phyloP scores from a whole-genome alignment of 2,797 vertebrate species.

The Rhadinocentrus ornatus region DNA sequence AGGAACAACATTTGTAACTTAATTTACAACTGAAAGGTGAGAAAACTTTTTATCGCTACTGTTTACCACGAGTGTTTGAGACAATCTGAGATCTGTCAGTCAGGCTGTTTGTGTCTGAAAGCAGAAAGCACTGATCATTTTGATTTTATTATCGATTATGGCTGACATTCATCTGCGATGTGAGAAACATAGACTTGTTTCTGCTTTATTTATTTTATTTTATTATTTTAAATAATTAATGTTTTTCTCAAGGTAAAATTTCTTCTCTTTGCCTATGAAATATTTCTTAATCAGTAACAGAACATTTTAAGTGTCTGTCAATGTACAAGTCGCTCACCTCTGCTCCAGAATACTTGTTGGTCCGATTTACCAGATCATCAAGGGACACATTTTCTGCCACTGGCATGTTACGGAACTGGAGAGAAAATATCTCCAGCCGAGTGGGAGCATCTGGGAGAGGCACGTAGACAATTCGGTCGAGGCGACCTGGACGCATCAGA shows the following conservation, averaged over 20 bases:
- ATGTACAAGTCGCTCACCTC: constrained; percentile 85
- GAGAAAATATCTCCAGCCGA: constrained; percentile 88
- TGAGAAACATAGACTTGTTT: neutral
- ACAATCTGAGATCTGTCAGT: too few relatives aligned
- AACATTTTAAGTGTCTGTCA: neutral
- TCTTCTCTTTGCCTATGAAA: neutral
- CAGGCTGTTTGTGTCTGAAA: too few relatives aligned
- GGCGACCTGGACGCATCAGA: constrained; percentile 93
- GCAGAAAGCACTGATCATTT: too few relatives aligned
- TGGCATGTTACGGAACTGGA: constrained; percentile 90
- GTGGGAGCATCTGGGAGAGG: constrained; percentile 92
- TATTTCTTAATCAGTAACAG: neutral
- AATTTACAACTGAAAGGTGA: too few relatives aligned
- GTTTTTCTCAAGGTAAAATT: neutral
- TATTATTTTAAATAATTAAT: neutral
- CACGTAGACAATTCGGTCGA: constrained; percentile 94
- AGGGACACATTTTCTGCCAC: constrained; percentile 82
- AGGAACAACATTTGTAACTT: too few relatives aligned
- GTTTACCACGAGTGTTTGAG: too few relatives aligned
- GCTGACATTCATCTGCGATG: neutral
- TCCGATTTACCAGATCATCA: constrained; percentile 84
- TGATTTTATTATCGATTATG: too few relatives aligned
- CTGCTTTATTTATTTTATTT: neutral
- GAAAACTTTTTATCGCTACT: too few relatives aligned
- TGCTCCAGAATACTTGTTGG: constrained; percentile 93